Base-by-base conservation (phyloP, 2,888 invertebrate species). In the Lutraria lutraria region DNA sequence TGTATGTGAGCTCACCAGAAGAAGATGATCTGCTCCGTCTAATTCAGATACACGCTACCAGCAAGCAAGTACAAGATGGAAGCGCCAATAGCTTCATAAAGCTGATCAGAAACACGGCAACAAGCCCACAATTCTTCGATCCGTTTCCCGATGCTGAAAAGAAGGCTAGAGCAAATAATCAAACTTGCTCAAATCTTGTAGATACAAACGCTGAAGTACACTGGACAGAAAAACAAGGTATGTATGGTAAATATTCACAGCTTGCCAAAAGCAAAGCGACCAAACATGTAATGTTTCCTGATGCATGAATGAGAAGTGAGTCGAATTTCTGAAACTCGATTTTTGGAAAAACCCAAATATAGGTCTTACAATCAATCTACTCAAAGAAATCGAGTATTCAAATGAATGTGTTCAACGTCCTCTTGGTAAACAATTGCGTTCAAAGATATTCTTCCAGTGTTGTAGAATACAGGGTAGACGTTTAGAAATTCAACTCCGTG, bases 31-130 rank as follows among this genome's bases (percentile, higher is more conserved):
- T 68, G 25, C 86, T 87, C 10, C 34, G 87, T n/a, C 25, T 79
- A 34, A 81, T 87, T 25, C 63, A 84, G 29, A 81, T 89, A 68
- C 63, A 84, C 43, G 89, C 87, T 13, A 52, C 89, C 16, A 29
- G 72, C 21, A 83, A 87, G 53, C 83, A 84, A 54, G 76, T 87
- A 12, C 54, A 81, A 53, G 87, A 89, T 53, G 89, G 89, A 1
- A n/a, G 56, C 10, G 89, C 87, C 0, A 63, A 56, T 29, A 84
- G n/a, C 34, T 72, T 85, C 34, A 53, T 89, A 0, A 81, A 81
- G 19, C 25, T 68, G 34, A 54, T 56, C 25, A 52, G 72, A 34
- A 19, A 76, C 52, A 63, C 87, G 16, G 29, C 53, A 29, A 6
- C 29, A 25, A 60, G 43, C 1, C n/a, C 34, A 21, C 68, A 83